Evolutionary conservation across 2,113 vertebrate species (phyloP), one percentile per base, ranked within the genome.

Genomic region (Brachyistius frenatus): DNA sequence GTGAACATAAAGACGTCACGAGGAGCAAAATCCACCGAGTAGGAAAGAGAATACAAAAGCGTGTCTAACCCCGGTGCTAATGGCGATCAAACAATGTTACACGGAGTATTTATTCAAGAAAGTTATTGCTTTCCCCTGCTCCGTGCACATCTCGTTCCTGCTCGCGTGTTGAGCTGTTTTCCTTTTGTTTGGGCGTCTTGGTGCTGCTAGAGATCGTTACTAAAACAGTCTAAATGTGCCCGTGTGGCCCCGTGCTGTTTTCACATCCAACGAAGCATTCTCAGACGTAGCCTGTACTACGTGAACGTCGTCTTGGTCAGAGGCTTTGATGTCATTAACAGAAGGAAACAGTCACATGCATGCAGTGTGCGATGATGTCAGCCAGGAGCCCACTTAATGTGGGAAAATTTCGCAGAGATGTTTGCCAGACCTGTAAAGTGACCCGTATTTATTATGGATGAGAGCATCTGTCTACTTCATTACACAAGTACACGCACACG

Each of bases 391-490:
- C 57, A 49, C 63, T 73, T 75, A 33, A 23, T 52, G 66, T 76
- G 84, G 52, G 77, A 86, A 78, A 62, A 85, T 72, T 86, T 84
- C 15, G 1, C 65, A 78, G 73, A 74, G 78, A 76, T 76, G 74
- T 83, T 83, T 33, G 14, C 69, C 80, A 81, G 67, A 69, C 52
- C 74, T 78, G 72, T 84, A 75, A 88, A 88, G 32, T 84, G 83
- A 91, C 84, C 82, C 44, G 63, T 68, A 86, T 92, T 86, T 87
- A 81, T 90, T 84, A 86, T 90, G 64, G 83, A 92, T 80, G 84
- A 88, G 70, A 74, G 68, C 88, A 90, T 85, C 86, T 89, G 86
- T 72, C 53, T 68, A 16, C 54, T 53, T 47, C 13, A 32, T 30
- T 32, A n/a, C 67, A 44, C 57, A 32, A 71, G 46, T 11, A 66